Conservation (phyloP, 2,113 vertebrate species). For the Lathamus discolor region DNA sequence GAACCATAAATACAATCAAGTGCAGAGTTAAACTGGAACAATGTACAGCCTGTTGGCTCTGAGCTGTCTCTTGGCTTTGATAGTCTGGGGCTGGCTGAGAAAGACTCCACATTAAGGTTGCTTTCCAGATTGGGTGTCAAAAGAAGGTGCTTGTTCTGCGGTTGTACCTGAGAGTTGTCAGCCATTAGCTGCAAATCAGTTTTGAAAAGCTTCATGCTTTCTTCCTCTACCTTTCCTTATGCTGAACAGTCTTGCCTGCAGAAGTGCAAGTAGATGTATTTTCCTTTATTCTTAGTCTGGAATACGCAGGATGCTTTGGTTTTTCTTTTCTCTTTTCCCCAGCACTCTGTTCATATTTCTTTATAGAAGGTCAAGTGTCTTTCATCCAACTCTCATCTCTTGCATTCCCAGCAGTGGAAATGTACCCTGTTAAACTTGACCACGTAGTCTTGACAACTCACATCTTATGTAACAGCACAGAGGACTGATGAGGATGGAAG, state of each 20-base stretch:
- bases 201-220: background rate
- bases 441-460: background rate
- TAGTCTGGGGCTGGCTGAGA: background rate
- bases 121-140: background rate
- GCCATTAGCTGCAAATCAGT: background rate
- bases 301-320: background rate
- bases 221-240: background rate
- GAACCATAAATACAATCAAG: background rate
- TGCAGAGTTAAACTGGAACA: background rate
- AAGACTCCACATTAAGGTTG: fast-evolving
- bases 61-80: background rate
- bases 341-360: background rate
- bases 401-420: background rate
- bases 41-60: background rate
- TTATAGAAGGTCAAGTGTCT: background rate
- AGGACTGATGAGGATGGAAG: background rate
- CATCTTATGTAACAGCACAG: background rate
- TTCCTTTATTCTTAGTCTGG: background rate
- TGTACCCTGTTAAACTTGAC: background rate
- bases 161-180: background rate
- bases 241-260: background rate
- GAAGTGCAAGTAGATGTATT: background rate
- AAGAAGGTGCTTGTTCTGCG: background rate
- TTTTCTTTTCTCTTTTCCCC: background rate
- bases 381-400: background rate